These are phyloP conservation scores for Leptogaster cylindrica DNA, from an alignment of 2,888 invertebrate species.

Conservation along the genomic window DNA sequence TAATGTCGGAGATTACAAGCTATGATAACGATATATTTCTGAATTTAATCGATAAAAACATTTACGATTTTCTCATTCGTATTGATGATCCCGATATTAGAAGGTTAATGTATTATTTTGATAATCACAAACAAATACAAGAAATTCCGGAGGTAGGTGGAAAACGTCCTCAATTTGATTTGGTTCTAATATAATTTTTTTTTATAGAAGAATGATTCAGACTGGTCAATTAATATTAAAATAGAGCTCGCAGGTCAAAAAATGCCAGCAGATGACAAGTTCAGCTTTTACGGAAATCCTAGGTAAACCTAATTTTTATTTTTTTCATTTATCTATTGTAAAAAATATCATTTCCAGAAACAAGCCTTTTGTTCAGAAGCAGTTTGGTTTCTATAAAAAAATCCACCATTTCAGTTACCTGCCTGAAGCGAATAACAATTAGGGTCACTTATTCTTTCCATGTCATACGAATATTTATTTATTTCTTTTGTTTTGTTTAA, in stretches of 20 bases:
- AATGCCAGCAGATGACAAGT: not conserved
- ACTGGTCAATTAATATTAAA: not conserved
- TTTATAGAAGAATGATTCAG: not conserved
- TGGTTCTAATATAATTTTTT: not conserved
- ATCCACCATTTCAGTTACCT: no score
- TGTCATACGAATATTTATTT: no score
- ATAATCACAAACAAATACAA: not conserved
- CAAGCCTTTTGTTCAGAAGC: no score
- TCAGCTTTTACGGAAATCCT: slow-evolving; percentile 2
- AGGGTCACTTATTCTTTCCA: no score
- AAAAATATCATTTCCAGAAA: no score
- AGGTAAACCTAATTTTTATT: no score
- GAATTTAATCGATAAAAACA: slow-evolving; percentile 41
- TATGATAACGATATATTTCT: slow-evolving; percentile 26
- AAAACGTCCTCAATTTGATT: not conserved
- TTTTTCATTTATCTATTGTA: no score
- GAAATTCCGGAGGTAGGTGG: not conserved
- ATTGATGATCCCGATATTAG: slow-evolving; percentile 11
- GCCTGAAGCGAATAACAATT: no score
- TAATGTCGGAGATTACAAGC: slow-evolving; percentile 42
- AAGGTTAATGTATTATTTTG: slow-evolving; percentile 32
- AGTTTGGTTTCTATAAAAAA: no score
- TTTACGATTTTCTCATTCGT: slow-evolving; percentile 18
- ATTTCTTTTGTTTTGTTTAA: no score
- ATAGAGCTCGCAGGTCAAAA: not conserved